A percentile compares a stretch with the other conserved stretches of the same genome.
These are phyloP conservation scores for Neocloeon triangulifer DNA, from an alignment of 1,140 invertebrate species.

Conservation along the genomic window DNA sequence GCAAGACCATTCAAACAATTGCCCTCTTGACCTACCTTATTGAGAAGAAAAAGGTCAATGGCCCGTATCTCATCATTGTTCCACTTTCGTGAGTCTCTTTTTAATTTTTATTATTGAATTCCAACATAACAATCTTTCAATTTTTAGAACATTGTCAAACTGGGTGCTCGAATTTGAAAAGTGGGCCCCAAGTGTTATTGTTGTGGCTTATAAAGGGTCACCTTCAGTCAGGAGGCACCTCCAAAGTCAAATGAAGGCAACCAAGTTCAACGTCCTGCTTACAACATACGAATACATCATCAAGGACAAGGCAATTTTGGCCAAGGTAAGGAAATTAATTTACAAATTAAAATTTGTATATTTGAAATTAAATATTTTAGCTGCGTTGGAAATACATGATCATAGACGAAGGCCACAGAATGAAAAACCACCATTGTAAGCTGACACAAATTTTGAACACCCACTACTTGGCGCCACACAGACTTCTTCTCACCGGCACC, in stretches of 20 bases:
- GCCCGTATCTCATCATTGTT: constrained; percentile 45
- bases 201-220: constrained; percentile 41
- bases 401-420: constrained; percentile 49
- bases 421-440: constrained; percentile 58
- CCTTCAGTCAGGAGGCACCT: constrained; percentile 26
- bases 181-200: constrained; percentile 39
- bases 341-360: no score
- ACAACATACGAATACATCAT: constrained; percentile 52
- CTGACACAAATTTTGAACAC: constrained; percentile 41
- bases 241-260: constrained; percentile 24
- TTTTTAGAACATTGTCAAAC: constrained; percentile 32
- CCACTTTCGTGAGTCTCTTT: constrained; percentile 28
- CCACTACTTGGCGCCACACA: constrained; percentile 37
- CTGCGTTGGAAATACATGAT: constrained; percentile 52
- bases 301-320: constrained; percentile 35
- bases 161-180: constrained; percentile 49
- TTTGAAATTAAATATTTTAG: no score
- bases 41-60: constrained; percentile 40
- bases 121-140: no score
- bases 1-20: constrained; percentile 37
- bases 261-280: constrained; percentile 41
- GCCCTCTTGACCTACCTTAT: constrained; percentile 40
- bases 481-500: constrained; percentile 41
- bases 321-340: constrained; percentile 35
- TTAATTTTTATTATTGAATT: not conserved